phyloP scores from a whole-genome alignment of 2,888 invertebrate genomes.

The Hecatera dysodea region DNA sequence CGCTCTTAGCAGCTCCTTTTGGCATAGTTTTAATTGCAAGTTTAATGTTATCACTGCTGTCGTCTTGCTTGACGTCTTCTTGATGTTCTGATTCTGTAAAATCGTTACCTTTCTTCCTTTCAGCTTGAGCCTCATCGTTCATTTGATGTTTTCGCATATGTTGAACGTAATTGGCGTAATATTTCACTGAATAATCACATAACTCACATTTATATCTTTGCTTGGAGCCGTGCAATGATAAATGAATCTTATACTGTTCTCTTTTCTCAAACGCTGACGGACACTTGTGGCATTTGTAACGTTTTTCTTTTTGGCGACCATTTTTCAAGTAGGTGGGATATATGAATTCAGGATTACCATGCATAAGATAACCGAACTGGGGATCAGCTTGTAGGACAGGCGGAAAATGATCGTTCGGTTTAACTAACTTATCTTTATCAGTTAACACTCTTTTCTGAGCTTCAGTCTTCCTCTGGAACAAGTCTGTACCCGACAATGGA shows the following conservation, averaged over 20 bases:
- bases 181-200: conserved; percentile 97
- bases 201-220: conserved; percentile 95
- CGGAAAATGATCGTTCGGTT: conserved; percentile 89
- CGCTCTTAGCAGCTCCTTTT: conserved; percentile 82
- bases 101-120: conserved; percentile 85
- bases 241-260: conserved; percentile 95
- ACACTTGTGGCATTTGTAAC: conserved; percentile 96
- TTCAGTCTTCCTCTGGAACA: conserved; percentile 92
- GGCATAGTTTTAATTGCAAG: conserved; percentile 88
- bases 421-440: conserved; percentile 88
- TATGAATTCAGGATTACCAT: conserved; percentile 94
- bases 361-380: conserved; percentile 93
- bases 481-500: conserved; percentile 92
- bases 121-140: conserved; percentile 92
- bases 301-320: conserved; percentile 94
- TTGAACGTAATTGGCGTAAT: conserved; percentile 95
- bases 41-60: conserved; percentile 81
- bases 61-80: conserved; percentile 75
- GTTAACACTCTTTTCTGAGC: conserved; percentile 88
- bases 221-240: conserved; percentile 95
- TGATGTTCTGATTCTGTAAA: conserved; percentile 74
- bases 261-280: conserved; percentile 97
- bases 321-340: conserved; percentile 94
- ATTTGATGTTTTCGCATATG: conserved; percentile 95
- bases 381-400: conserved; percentile 91